Percentiles rank a stretch among this genome's conserved stretches.
phyloP scores from a whole-genome alignment of 2,113 vertebrate genomes.

The Tyto alba region DNA sequence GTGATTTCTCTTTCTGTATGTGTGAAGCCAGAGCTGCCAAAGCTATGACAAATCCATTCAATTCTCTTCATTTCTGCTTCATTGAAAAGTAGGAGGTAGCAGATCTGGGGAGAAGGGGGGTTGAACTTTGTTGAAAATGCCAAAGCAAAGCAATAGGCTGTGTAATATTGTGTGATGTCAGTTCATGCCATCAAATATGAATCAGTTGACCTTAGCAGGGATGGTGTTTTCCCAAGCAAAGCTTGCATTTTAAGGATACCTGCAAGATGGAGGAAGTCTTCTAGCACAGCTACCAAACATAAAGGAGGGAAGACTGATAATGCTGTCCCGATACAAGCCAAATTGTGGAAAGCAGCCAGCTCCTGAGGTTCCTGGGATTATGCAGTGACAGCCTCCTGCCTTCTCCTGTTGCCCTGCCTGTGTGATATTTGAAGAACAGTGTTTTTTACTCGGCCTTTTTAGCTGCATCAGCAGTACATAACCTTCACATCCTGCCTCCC shows the following conservation, averaged over 20 bases:
- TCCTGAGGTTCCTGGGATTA: neutral
- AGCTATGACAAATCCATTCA: neutral
- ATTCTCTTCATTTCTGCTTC: neutral
- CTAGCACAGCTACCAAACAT: neutral
- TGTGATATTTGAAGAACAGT: neutral
- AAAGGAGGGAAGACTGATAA: neutral
- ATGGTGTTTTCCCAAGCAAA: neutral
- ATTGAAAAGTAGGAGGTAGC: neutral
- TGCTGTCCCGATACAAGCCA: neutral
- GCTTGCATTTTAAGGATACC: neutral
- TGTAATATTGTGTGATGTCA: neutral
- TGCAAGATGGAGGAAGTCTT: neutral
- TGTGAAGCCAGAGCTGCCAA: neutral
- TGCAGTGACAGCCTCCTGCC: neutral
- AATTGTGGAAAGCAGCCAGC: neutral
- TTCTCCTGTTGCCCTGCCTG: neutral
- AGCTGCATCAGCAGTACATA: neutral
- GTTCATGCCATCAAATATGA: neutral
- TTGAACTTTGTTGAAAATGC: neutral
- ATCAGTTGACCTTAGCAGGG: neutral
- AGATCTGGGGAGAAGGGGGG: neutral
- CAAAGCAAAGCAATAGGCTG: neutral
- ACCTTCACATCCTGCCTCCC: neutral
- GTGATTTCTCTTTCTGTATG: neutral
- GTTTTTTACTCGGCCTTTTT: neutral